phyloP scores from a whole-genome alignment of 1,140 invertebrate genomes.

The Procambarus virginalis region DNA sequence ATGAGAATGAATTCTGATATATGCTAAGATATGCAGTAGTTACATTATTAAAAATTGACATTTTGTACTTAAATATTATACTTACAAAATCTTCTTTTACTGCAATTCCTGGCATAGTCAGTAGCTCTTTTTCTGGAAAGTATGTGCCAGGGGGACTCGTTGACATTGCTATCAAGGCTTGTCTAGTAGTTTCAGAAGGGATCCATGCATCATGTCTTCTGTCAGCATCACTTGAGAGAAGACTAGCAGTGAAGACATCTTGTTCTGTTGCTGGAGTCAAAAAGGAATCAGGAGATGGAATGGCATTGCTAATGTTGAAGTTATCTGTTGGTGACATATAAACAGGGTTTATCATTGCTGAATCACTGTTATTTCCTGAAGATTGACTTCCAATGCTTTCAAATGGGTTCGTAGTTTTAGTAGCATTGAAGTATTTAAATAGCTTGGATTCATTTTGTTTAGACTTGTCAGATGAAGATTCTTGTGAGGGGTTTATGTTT shows the following conservation, averaged over 20 bases:
- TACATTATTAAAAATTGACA: no score
- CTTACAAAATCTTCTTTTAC: constrained; percentile 82
- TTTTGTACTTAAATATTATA: background rate
- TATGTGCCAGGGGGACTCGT: constrained; percentile 81
- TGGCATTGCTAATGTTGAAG: constrained; percentile 62
- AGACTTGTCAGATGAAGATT: constrained; percentile 26
- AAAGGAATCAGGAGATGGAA: constrained; percentile 69
- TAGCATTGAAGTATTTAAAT: constrained; percentile 51
- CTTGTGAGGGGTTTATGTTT: constrained; percentile 16
- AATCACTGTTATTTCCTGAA: constrained; percentile 39
- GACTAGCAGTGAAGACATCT: constrained; percentile 68
- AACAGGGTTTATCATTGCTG: constrained; percentile 68
- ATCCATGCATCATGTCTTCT: constrained; percentile 85
- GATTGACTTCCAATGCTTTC: constrained; percentile 43
- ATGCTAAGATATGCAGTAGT: no score
- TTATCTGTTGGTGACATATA: constrained; percentile 69
- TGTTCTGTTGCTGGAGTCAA: constrained; percentile 69
- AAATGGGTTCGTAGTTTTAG: constrained; percentile 53
- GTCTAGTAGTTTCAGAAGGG: constrained; percentile 80
- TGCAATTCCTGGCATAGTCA: constrained; percentile 84
- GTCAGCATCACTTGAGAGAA: constrained; percentile 74
- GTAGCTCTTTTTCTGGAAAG: constrained; percentile 80
- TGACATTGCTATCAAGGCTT: constrained; percentile 79
- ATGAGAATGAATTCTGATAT: no score
- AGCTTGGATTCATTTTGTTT: constrained; percentile 61